Percentiles rank a stretch among this genome's conserved stretches.
Conservation (phyloP, 2,113 vertebrate species). For the Ranitomeya variabilis region DNA sequence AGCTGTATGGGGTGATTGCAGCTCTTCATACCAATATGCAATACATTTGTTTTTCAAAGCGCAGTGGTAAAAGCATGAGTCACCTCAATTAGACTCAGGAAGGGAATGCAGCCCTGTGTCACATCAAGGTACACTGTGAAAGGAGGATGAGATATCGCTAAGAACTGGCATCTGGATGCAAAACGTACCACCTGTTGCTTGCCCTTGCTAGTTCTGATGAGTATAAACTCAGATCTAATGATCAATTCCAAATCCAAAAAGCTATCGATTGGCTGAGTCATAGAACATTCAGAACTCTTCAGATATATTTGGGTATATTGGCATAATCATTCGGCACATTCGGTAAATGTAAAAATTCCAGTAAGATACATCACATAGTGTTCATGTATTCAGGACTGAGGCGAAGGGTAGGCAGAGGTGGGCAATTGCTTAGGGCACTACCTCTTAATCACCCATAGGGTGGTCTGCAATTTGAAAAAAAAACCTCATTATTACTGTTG, state of each 20-base stretch:
- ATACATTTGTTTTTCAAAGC: slow-evolving; percentile 47
- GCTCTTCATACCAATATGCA: slow-evolving; percentile 45
- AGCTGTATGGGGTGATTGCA: slow-evolving; percentile 47
- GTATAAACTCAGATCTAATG: not conserved
- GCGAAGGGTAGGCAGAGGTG: too few species aligned
- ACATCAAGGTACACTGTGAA: slow-evolving; percentile 37
- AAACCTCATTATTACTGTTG: too few species aligned
- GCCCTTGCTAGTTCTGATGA: not conserved
- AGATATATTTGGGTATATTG: slow-evolving; percentile 3
- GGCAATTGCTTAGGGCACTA: too few species aligned
- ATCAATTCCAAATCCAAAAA: not conserved
- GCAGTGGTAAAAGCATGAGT: slow-evolving; percentile 50
- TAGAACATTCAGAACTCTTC: not conserved
- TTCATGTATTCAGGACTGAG: not conserved
- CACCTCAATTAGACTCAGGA: slow-evolving; percentile 50
- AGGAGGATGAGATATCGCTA: slow-evolving; percentile 18
- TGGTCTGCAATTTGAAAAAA: too few species aligned
- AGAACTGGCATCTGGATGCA: not conserved
- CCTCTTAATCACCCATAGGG: too few species aligned
- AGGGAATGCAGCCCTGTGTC: slow-evolving; percentile 31
- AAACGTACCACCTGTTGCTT: not conserved
- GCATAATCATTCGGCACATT: not conserved
- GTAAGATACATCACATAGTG: not conserved
- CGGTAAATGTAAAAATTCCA: not conserved
- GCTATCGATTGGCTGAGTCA: not conserved